These are phyloP conservation scores for Pipistrellus pygmaeus DNA, from an alignment of 2,797 vertebrate species.

Conservation along the genomic window DNA sequence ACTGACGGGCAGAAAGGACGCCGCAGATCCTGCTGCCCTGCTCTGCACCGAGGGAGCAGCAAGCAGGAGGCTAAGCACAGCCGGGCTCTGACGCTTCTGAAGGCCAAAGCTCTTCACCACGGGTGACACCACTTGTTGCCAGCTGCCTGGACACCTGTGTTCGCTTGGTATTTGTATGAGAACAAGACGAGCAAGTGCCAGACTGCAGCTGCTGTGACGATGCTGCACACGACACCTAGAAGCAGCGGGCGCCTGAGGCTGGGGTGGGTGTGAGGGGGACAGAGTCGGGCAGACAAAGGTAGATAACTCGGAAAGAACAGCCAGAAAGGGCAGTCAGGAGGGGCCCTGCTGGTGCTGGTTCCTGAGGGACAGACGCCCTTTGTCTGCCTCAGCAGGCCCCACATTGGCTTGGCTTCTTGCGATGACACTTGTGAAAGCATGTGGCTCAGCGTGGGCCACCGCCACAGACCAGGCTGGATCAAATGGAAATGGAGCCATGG, in stretches of 20 bases:
- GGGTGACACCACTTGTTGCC: neutral
- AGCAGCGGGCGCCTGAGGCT: neutral
- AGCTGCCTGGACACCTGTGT: neutral
- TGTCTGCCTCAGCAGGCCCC: neutral
- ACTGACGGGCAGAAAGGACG: slow-evolving; percentile 22
- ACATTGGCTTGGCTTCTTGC: neutral
- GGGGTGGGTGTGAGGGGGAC: neutral
- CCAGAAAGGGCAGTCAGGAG: neutral
- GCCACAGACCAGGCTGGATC: neutral
- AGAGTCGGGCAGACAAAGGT: neutral
- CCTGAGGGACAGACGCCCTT: neutral
- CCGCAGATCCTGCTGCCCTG: neutral
- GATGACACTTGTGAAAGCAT: neutral
- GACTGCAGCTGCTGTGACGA: neutral
- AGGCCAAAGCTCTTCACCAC: neutral
- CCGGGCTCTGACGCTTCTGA: neutral
- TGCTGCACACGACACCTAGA: neutral
- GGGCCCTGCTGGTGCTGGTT: neutral
- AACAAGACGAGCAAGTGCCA: neutral
- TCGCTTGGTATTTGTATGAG: neutral
- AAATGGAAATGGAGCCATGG: slow-evolving; percentile 26
- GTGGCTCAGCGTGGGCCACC: neutral
- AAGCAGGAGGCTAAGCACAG: slow-evolving; percentile 8
- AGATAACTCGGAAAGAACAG: neutral
- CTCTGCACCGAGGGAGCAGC: slow-evolving; percentile 16